Percentiles rank a stretch among this genome's conserved stretches.
These are phyloP conservation scores for Diplodus puntazzo DNA, from an alignment of 2,797 vertebrate species.

Conservation along the genomic window DNA sequence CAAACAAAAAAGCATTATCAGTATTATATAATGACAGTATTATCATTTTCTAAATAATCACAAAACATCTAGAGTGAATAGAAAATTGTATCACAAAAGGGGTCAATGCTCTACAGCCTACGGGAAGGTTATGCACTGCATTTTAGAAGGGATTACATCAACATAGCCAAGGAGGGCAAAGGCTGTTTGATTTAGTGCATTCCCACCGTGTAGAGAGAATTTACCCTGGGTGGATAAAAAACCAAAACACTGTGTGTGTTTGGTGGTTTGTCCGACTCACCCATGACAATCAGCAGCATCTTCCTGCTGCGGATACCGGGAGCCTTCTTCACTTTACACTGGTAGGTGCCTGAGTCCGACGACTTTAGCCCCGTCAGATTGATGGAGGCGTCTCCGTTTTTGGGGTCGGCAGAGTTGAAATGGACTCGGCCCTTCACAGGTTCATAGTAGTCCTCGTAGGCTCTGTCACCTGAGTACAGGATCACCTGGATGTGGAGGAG, in stretches of 20 bases:
- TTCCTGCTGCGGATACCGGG: conserved; percentile 92
- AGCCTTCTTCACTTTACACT: conserved; percentile 97
- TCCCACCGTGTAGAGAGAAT: conserved; percentile 47
- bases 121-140: conserved; percentile 67
- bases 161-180: conserved; percentile 63
- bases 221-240: conserved; percentile 21
- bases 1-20: too few species aligned
- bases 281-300: conserved; percentile 91
- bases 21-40: background rate
- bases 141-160: conserved; percentile 72
- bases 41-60: conserved; percentile 48
- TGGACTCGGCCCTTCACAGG: conserved; percentile 88
- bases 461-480: conserved; percentile 89
- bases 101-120: conserved; percentile 52
- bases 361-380: conserved; percentile 88
- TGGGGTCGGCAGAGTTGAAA: conserved; percentile 89
- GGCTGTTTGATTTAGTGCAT: conserved; percentile 52
- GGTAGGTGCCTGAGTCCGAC: conserved; percentile 91
- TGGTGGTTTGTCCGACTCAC: conserved; percentile 82
- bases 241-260: background rate
- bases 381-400: conserved; percentile 92
- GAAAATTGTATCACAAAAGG: conserved; percentile 42
- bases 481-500: conserved; percentile 85
- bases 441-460: conserved; percentile 87
- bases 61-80: conserved; percentile 35